Percentiles rank a stretch among this genome's conserved stretches.
phyloP scores from a whole-genome alignment of 2,113 vertebrate genomes.

The Bostrychus sinensis region DNA sequence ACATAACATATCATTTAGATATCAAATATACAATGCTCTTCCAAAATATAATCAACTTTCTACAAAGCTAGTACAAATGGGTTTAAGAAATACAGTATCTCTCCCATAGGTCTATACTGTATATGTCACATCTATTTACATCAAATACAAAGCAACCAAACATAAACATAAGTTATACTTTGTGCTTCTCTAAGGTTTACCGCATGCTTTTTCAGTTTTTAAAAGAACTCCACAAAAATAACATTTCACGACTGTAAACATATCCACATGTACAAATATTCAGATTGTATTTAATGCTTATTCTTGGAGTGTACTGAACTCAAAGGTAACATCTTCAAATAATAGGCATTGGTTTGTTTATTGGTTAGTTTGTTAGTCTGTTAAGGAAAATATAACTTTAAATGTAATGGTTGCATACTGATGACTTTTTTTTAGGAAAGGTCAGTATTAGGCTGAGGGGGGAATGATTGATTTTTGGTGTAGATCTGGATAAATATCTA shows the following conservation, averaged over 20 bases:
- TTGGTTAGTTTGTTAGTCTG: no score
- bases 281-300: conserved; percentile 24
- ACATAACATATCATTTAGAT: conserved; percentile 53
- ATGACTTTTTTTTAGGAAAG: neutral
- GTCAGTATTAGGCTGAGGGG: no score
- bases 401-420: neutral
- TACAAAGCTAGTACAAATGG: conserved; percentile 79
- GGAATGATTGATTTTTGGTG: no score
- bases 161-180: conserved; percentile 52
- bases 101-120: conserved; percentile 57
- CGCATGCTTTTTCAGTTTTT: conserved; percentile 57
- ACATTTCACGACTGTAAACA: conserved; percentile 57
- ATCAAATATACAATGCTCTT: conserved; percentile 77
- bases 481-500: no score
- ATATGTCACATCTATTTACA: conserved; percentile 70
- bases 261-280: conserved; percentile 27
- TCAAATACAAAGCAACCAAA: conserved; percentile 58
- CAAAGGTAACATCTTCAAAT: neutral
- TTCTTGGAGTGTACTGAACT: conserved; percentile 13
- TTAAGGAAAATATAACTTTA: no score
- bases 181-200: conserved; percentile 57
- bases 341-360: no score
- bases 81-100: conserved; percentile 60
- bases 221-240: conserved; percentile 51
- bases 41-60: conserved; percentile 78